Conservation (phyloP, 1,140 invertebrate species). For the Orussus abietinus region DNA sequence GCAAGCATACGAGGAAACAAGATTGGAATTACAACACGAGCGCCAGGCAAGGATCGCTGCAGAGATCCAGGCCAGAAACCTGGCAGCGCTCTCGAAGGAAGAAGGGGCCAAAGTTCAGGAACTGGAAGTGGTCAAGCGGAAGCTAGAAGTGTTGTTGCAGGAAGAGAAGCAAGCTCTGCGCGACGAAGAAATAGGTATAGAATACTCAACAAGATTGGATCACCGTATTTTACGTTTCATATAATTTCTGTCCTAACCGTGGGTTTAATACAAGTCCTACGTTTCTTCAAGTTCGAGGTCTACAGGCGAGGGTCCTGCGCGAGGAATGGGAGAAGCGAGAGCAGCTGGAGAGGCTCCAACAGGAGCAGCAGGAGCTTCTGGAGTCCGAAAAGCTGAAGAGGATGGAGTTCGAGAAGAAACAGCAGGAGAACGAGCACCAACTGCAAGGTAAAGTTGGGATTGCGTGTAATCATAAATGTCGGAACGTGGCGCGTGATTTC, state of each 20-base stretch:
- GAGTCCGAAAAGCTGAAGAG: conserved; percentile 71
- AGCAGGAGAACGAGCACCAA: conserved; percentile 68
- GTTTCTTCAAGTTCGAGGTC: conserved; percentile 31
- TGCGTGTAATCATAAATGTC: too few relatives aligned
- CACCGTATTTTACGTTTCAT: too few relatives aligned
- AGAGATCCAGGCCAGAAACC: conserved; percentile 60
- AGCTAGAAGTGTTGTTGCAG: conserved; percentile 66
- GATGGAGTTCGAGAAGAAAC: conserved; percentile 67
- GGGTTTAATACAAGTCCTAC: too few relatives aligned
- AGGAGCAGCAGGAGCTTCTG: conserved; percentile 68
- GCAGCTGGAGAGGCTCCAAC: conserved; percentile 71
- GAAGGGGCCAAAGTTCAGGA: conserved; percentile 69
- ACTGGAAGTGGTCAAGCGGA: conserved; percentile 64
- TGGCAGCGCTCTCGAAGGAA: conserved; percentile 65
- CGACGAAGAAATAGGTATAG: conserved; percentile 72
- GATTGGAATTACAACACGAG: conserved; percentile 60
- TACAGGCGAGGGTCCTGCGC: conserved; percentile 62
- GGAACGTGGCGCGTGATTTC: too few relatives aligned
- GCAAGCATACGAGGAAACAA: conserved; percentile 57
- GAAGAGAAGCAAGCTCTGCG: conserved; percentile 78
- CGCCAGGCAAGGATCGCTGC: conserved; percentile 65
- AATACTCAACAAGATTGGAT: conserved; percentile 6
- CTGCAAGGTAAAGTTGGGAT: conserved; percentile 56
- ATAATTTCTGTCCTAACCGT: too few relatives aligned
- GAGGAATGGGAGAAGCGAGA: conserved; percentile 82